These are phyloP conservation scores for Orestias chungarensis DNA, from an alignment of 2,797 vertebrate genomes.

Conservation along the genomic window DNA sequence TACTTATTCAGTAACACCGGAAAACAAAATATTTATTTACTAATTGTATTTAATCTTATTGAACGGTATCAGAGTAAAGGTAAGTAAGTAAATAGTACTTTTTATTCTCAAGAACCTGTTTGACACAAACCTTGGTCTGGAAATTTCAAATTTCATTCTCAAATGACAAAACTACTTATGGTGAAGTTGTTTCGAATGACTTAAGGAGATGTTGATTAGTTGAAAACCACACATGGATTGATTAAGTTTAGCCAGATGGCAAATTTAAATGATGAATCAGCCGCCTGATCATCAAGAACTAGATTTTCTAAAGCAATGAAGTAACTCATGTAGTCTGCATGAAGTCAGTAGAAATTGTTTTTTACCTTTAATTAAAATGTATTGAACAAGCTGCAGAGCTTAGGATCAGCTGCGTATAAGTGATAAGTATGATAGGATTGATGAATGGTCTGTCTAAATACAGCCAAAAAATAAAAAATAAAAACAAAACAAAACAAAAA, in stretches of 20 bases:
- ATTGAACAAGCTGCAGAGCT: background rate
- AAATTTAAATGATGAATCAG: background rate
- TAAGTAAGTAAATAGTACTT: too few species aligned
- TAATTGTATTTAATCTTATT: too few species aligned
- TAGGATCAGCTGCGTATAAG: background rate
- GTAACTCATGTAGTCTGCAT: too few species aligned
- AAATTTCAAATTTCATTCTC: too few species aligned
- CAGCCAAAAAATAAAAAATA: background rate
- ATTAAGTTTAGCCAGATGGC: background rate
- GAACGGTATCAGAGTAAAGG: too few species aligned
- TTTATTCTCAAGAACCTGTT: too few species aligned
- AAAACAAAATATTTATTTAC: too few species aligned
- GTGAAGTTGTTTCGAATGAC: background rate
- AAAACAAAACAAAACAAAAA: too few species aligned
- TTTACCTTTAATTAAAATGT: background rate
- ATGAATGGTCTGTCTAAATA: background rate
- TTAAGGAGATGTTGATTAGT: background rate
- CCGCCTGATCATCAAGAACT: background rate
- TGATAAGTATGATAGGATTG: background rate
- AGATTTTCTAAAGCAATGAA: background rate
- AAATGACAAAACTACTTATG: background rate
- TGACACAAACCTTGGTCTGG: background rate
- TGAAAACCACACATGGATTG: background rate
- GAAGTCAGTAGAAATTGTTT: too few species aligned
- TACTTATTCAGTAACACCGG: too few species aligned